A percentile compares a stretch with the other conserved stretches of the same genome.
Evolutionary conservation across 1,140 invertebrate genomes (phyloP).

Genomic region (Periplaneta americana): DNA sequence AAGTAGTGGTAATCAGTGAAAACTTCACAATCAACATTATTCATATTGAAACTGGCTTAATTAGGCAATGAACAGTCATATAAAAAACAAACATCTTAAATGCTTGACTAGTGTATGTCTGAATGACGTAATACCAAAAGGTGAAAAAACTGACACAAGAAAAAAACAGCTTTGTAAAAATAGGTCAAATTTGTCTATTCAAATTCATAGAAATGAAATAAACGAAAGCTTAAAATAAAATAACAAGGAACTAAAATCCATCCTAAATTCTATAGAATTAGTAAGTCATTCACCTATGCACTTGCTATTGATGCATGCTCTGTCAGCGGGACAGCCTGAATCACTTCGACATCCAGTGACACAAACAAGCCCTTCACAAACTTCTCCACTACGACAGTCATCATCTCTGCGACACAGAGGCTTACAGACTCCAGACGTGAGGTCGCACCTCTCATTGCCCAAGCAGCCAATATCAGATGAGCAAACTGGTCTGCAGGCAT

Average conservation of each 20-base stretch:
- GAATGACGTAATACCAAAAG: neutral
- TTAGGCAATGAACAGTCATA: no score
- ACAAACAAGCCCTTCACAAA: conserved; percentile 76
- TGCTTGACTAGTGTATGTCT: no score
- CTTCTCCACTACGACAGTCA: conserved; percentile 76
- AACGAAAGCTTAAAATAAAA: no score
- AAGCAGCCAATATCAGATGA: conserved; percentile 67
- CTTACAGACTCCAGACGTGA: conserved; percentile 51
- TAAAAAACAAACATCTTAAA: no score
- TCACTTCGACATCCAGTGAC: conserved; percentile 74
- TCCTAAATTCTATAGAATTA: no score
- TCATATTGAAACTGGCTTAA: no score
- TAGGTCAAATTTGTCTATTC: no score
- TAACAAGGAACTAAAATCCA: no score
- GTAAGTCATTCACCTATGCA: conserved; percentile 48
- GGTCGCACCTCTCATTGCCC: conserved; percentile 69
- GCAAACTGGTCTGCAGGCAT: conserved; percentile 69
- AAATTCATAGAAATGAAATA: no score
- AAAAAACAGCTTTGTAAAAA: no score
- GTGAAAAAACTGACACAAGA: neutral
- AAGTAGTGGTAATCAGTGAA: no score
- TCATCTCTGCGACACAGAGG: conserved; percentile 67
- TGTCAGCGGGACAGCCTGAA: conserved; percentile 60
- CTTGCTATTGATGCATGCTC: conserved; percentile 66
- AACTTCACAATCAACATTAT: no score